Evolutionary conservation across 1,140 invertebrate species (phyloP), one percentile per base, ranked within the genome.

Genomic region (Rhagoletis zephyria): DNA sequence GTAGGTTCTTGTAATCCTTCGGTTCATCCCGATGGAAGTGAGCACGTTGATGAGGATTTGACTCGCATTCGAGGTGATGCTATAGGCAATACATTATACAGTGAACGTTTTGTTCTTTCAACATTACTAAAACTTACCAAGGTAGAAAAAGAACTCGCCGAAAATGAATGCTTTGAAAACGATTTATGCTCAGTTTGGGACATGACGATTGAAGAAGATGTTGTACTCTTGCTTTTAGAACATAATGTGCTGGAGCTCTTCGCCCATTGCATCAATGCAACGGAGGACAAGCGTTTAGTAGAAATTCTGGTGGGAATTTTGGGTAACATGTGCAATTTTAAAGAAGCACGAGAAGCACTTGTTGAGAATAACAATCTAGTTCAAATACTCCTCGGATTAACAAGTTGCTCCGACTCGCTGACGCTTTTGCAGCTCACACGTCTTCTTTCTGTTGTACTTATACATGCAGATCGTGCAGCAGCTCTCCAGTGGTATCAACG

Each of bases 161-260:
- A 94, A 88, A 90, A 93, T 60, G 93, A 94, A 89, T 92, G 94
- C 89, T 90, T 96, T 40, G 96, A 97, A 94, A 94, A 94, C 16
- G 95, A 96, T 88, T 92, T 97, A 5, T 96, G 96, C 89, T 95
- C 94, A 40, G 90, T 97, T 1, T 97, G 96, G 96, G 96, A 97
- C 89, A 96, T 97, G 95, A 96, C 96, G 10, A 92, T 95, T 0
- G 95, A 97, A 88, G 94, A 94, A 89, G 96, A 96, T 90, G 95
- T 97, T 3, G 95, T 95, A 2, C 88, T 94, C n/a, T 95, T 95
- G 90, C 93, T 97, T 4, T 91, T 95, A 85, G 93, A 95, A 89
- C 94, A 96, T 88, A 94, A 96, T 85, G 95, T 95, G 88, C 93
- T 96, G 10, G 94, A 95, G 74, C 91, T 97, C 30, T 94, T 93